Evolutionary conservation across 2,797 vertebrate species (phyloP).

Genomic region (Phataginus tetradactyla): DNA sequence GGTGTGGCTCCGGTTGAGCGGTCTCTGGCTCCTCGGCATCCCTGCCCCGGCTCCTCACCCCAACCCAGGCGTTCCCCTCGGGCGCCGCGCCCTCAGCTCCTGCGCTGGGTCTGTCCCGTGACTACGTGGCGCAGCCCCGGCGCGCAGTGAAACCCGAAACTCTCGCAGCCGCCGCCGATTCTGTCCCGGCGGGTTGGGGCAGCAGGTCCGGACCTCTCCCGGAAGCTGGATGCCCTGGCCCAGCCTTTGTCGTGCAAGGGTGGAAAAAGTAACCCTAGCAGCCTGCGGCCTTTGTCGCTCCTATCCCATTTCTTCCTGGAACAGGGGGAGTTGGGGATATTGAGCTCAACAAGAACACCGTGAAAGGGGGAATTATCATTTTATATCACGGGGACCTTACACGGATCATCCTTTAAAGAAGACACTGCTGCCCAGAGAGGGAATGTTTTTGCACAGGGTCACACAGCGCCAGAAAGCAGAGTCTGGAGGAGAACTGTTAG

Average conservation of each 20-base stretch:
- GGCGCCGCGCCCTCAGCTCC: not conserved
- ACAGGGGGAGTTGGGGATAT: not conserved
- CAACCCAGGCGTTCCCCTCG: not conserved
- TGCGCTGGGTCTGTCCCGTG: not conserved
- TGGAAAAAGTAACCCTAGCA: not conserved
- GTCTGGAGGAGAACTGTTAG: not conserved
- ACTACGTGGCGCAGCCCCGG: constrained; percentile 71
- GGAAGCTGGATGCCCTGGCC: not conserved
- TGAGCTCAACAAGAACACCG: not conserved
- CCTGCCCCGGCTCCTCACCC: not conserved
- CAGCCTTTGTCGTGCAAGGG: not conserved
- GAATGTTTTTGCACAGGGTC: not conserved
- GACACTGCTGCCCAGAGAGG: not conserved
- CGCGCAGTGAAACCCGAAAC: not conserved
- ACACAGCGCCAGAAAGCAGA: not conserved
- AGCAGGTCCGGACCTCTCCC: not conserved
- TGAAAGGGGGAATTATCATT: not conserved
- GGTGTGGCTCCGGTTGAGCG: not conserved
- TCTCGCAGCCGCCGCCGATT: not conserved
- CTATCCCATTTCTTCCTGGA: not conserved
- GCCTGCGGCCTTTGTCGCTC: not conserved
- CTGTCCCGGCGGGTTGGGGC: not conserved
- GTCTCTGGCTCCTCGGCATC: not conserved
- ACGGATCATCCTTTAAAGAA: not conserved
- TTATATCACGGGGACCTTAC: not conserved